Evolutionary conservation across 2,113 vertebrate species (phyloP), one percentile per base, ranked within the genome.

Genomic region (Planiliza haematocheilus): DNA sequence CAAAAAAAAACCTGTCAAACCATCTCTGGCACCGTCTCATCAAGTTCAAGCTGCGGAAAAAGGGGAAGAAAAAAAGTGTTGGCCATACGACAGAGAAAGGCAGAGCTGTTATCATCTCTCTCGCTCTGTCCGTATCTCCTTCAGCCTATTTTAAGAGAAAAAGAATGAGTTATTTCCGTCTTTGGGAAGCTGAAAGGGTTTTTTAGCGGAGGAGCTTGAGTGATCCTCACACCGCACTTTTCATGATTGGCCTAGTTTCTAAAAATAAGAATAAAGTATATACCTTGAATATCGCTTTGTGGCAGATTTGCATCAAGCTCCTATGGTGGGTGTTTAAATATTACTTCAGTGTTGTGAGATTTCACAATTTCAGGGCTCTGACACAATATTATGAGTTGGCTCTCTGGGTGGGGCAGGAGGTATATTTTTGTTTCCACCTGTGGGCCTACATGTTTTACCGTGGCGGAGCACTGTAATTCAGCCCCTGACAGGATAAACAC

Each of bases 341-440:
- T 43, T 16, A 21, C 36, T 55, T 55, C 10, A 9, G 16, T 49
- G 68, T 65, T 64, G 51, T 68, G 69, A 88, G 57, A 80, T 87
- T 71, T 78, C 77, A 72, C 72, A 70, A 69, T 84, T 81, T 81
- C 70, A 62, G 68, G 30, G 20, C 59, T 62, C 73, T 79, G 77
- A 62, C 77, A 79, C 68, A 74, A 64, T 82, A 74, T 83, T 69
- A 61, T 77, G 74, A 83, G 77, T 72, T 75, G 43, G 62, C 60
- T 63, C 14, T 73, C 56, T 58, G 82, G 86, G 85, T 85, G 87
- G 75, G 78, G 74, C 59, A 21, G 34, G 64, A 88, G 56, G 58
- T 87, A 21, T 91, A 82, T 88, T 89, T 91, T 65, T 75, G 71
- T 89, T 90, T 89, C 89, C 88, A 87, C 80, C 81, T 86, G 81